Conservation (phyloP, 2,113 vertebrate species). For the Melanocharis versteri region DNA sequence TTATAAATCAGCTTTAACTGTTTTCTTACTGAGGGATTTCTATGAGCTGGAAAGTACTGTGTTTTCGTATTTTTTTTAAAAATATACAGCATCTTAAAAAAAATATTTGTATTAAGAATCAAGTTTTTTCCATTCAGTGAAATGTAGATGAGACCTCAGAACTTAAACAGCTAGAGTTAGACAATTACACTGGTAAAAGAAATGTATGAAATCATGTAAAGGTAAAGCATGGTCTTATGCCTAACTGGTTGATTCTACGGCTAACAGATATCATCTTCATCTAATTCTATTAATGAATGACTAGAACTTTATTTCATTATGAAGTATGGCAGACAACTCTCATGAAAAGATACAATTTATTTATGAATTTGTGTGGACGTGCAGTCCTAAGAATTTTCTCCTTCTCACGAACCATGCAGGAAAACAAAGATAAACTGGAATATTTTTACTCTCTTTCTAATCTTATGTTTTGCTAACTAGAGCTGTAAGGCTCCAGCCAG, state of each 20-base stretch:
- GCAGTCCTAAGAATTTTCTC: no score
- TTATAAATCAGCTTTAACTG: background rate
- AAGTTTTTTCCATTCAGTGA: background rate
- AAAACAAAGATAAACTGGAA: no score
- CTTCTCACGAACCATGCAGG: no score
- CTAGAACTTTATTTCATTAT: background rate
- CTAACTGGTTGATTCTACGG: background rate
- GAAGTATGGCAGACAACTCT: background rate
- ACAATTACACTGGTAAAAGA: background rate
- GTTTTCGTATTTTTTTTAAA: background rate
- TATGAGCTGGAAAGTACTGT: background rate
- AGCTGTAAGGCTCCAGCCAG: no score
- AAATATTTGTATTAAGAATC: background rate
- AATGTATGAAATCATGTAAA: background rate
- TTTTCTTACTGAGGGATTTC: background rate
- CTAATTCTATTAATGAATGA: background rate
- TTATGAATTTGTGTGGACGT: background rate
- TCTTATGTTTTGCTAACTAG: no score
- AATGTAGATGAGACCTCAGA: background rate
- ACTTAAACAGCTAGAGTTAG: background rate
- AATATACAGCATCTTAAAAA: background rate
- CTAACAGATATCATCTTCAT: background rate
- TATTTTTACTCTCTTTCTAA: no score
- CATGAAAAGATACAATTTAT: background rate
- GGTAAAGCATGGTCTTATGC: background rate